A percentile compares a stretch with the other conserved stretches of the same genome.
Conservation (phyloP, 2,797 vertebrate species). For the Garrulus glandarius region DNA sequence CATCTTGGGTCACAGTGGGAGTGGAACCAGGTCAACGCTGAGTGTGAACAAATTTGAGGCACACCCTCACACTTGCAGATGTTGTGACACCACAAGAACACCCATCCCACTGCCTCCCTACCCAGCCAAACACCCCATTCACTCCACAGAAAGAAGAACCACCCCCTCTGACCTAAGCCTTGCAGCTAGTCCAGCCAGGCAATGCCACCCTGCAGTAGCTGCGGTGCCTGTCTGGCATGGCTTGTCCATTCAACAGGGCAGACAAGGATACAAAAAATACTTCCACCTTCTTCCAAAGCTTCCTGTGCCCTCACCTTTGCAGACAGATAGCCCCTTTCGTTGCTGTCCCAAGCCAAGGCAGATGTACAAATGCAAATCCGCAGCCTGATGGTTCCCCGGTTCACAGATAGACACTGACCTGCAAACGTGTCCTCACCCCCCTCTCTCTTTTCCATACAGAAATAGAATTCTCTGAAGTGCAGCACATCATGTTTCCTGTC, state of each 20-base stretch:
- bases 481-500: background rate
- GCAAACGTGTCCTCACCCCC: accelerated
- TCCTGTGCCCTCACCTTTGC: background rate
- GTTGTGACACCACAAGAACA: background rate
- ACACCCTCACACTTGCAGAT: background rate
- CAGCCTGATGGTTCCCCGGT: accelerated
- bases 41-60: background rate
- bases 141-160: background rate
- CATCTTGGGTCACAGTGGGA: background rate
- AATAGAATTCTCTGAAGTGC: background rate
- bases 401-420: background rate
- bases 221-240: background rate
- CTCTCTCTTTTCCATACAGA: background rate
- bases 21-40: background rate
- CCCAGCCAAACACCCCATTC: background rate
- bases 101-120: background rate
- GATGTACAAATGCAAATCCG: background rate
- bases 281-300: background rate
- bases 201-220: accelerated
- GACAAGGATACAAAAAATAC: background rate
- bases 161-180: background rate
- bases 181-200: background rate
- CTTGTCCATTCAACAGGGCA: background rate
- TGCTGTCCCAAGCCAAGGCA: background rate
- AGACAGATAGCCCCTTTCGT: background rate